Evolutionary conservation across 2,113 vertebrate species (phyloP).

Genomic region (Paramisgurnus dabryanus): DNA sequence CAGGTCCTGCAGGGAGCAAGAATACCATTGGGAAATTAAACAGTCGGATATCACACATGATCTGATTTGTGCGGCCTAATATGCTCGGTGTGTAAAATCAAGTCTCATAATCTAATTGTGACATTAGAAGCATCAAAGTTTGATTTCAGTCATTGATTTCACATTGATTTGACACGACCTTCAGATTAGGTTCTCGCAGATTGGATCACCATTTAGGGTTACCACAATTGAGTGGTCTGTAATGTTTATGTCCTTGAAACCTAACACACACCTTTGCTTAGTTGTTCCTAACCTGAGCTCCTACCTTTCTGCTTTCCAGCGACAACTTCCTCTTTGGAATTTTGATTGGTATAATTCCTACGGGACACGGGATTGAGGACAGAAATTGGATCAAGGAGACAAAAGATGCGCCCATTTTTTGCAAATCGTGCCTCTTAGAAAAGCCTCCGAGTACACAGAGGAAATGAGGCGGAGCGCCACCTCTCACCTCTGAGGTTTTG

Average conservation of each 20-base stretch:
- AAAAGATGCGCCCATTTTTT: constrained; percentile 7
- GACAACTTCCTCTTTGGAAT: constrained; percentile 25
- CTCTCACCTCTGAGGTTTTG: constrained; percentile 35
- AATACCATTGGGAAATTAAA: neutral
- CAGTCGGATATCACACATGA: neutral
- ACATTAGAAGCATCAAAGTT: too few relatives aligned
- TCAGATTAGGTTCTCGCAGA: too few relatives aligned
- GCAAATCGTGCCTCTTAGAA: constrained; percentile 8
- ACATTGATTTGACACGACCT: too few relatives aligned
- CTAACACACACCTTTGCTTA: constrained; percentile 1
- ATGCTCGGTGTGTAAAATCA: too few relatives aligned
- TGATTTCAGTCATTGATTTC: too few relatives aligned
- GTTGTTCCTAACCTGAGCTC: neutral
- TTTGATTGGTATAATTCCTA: constrained; percentile 38
- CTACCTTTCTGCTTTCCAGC: neutral
- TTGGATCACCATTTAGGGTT: too few relatives aligned
- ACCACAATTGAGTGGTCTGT: too few relatives aligned
- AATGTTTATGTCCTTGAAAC: too few relatives aligned
- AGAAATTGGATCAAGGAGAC: constrained; percentile 39
- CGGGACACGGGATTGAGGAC: constrained; percentile 32
- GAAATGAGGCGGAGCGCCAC: constrained; percentile 38
- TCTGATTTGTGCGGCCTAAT: neutral
- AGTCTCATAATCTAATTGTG: too few relatives aligned
- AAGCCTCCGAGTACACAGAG: constrained; percentile 28
- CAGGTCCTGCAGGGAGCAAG: constrained; percentile 21